Conservation (phyloP, 2,113 vertebrate species). For the Sturnus vulgaris region DNA sequence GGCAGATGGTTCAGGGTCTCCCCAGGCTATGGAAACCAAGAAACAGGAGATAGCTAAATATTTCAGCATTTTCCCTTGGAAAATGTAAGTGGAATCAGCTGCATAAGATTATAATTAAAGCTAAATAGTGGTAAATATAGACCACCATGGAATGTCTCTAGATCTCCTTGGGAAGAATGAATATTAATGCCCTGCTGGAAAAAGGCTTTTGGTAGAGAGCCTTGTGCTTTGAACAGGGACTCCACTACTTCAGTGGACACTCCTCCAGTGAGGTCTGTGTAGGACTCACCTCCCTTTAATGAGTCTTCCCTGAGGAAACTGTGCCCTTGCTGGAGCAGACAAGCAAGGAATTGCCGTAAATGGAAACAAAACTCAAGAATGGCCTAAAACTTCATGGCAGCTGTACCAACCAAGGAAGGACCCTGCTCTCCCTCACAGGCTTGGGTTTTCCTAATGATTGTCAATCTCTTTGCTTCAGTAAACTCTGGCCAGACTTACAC, state of each 20-base stretch:
- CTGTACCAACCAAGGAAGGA: background rate
- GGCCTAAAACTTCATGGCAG: background rate
- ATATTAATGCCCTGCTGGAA: background rate
- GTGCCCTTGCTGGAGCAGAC: background rate
- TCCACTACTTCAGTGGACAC: background rate
- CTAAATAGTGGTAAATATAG: background rate
- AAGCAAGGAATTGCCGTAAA: background rate
- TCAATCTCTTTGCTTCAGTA: background rate
- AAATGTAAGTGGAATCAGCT: background rate
- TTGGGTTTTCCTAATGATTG: background rate
- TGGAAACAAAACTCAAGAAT: background rate
- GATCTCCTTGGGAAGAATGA: background rate
- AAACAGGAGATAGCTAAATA: background rate
- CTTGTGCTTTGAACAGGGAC: background rate
- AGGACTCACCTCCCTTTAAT: background rate
- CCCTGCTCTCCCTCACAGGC: background rate
- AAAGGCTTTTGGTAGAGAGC: background rate
- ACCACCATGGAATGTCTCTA: background rate
- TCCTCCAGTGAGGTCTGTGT: fast-evolving
- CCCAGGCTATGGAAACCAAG: background rate
- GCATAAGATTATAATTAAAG: background rate
- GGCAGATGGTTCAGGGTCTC: background rate
- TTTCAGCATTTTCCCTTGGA: background rate
- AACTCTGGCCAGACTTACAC: background rate
- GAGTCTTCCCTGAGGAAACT: background rate